These are phyloP conservation scores for Mormyrus lacerda DNA, from an alignment of 2,113 vertebrate species.

Conservation along the genomic window DNA sequence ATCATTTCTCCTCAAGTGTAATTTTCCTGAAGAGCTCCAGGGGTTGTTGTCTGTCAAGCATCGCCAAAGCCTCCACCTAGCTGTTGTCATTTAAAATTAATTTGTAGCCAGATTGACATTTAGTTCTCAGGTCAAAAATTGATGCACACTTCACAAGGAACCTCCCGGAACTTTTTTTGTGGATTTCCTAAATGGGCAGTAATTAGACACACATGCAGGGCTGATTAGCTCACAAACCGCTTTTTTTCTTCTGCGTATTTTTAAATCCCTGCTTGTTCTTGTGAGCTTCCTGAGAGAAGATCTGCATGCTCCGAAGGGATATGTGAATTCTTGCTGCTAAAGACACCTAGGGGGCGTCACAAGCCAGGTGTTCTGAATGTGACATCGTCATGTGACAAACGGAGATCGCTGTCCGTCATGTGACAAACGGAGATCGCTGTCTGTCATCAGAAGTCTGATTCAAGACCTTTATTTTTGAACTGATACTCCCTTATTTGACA, in stretches of 20 bases:
- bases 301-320: not conserved
- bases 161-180: not conserved
- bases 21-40: slow-evolving; percentile 6
- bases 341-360: not conserved
- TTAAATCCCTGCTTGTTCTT: not conserved
- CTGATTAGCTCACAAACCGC: not conserved
- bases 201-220: not conserved
- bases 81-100: slow-evolving; percentile 3
- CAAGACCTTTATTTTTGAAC: not conserved
- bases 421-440: not conserved
- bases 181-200: not conserved
- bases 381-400: not conserved
- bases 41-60: not conserved
- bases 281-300: not conserved
- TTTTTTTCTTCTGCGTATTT: not conserved
- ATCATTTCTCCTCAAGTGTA: slow-evolving; percentile 7
- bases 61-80: not conserved
- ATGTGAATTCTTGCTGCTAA: not conserved
- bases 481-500: not conserved
- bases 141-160: not conserved
- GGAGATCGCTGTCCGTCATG: not conserved
- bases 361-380: not conserved
- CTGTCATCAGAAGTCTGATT: too few relatives aligned
- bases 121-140: not conserved
- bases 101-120: not conserved